These are phyloP conservation scores for Brachyistius frenatus DNA, from an alignment of 2,113 vertebrate genomes.

Conservation along the genomic window DNA sequence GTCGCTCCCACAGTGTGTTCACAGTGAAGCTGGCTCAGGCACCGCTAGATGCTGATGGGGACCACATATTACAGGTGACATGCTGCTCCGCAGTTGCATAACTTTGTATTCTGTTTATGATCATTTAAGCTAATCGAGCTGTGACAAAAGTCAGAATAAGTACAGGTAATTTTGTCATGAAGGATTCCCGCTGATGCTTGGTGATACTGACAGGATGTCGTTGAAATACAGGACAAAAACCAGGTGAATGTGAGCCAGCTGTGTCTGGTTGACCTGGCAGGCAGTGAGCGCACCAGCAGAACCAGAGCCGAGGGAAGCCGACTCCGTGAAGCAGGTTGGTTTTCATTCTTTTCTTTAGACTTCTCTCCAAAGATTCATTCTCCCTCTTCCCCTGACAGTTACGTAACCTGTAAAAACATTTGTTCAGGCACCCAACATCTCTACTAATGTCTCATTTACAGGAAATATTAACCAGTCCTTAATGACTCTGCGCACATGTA, in stretches of 20 bases:
- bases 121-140: no score
- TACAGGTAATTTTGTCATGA: no score
- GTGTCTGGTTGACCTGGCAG: slow-evolving; percentile 95
- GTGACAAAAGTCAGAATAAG: no score
- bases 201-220: background rate
- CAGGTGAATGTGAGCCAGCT: slow-evolving; percentile 94
- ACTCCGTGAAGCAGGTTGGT: slow-evolving; percentile 91
- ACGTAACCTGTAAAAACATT: background rate
- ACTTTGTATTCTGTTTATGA: no score
- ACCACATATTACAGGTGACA: slow-evolving; percentile 93
- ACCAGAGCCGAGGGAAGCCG: slow-evolving; percentile 94
- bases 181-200: background rate
- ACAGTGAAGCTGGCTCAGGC: slow-evolving; percentile 95
- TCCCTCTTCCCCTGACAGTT: no score
- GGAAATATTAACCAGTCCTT: slow-evolving; percentile 98
- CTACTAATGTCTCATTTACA: slow-evolving; percentile 58
- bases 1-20: slow-evolving; percentile 96
- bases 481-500: slow-evolving; percentile 96
- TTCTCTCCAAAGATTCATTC: background rate
- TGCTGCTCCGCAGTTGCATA: background rate
- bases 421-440: background rate
- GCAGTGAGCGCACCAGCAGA: slow-evolving; percentile 94
- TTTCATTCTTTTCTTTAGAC: background rate
- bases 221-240: slow-evolving; percentile 88
- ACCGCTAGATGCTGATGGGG: slow-evolving; percentile 94